Evolutionary conservation across 2,888 invertebrate species (phyloP).

Genomic region (Microctonus hyperodae): DNA sequence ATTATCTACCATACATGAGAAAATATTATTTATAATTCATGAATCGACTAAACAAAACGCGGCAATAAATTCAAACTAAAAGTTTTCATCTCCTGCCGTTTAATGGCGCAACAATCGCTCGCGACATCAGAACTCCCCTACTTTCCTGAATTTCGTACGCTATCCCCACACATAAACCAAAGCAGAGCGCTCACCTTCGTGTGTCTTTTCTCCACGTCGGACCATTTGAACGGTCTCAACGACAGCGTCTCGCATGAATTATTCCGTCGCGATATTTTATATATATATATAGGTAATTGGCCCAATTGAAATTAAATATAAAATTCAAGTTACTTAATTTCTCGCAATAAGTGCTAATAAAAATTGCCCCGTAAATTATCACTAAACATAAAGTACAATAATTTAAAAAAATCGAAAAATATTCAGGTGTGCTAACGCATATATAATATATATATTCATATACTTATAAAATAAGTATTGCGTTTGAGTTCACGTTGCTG

Average conservation of each 20-base stretch:
- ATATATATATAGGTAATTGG: slow-evolving; percentile 15
- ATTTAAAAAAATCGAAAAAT: not conserved
- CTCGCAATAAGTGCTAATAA: not conserved
- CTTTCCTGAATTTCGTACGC: not conserved
- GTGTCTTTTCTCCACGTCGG: slow-evolving; percentile 22
- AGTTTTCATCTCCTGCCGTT: not conserved
- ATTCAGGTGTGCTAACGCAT: not conserved
- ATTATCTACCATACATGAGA: too few species aligned
- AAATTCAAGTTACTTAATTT: not conserved
- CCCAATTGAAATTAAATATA: not conserved
- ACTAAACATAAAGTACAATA: too few species aligned
- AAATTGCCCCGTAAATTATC: too few species aligned
- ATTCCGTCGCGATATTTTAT: slow-evolving; percentile 26
- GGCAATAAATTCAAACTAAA: not conserved
- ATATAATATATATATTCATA: not conserved
- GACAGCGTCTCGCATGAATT: slow-evolving; percentile 33
- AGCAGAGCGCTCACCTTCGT: slow-evolving; percentile 11
- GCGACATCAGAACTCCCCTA: not conserved
- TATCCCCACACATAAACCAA: not conserved
- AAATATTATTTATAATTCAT: too few species aligned
- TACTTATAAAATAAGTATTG: not conserved
- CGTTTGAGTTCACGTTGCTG: not conserved
- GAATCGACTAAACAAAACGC: not conserved
- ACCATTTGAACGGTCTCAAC: slow-evolving; percentile 14
- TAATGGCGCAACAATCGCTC: not conserved